Percentiles rank a stretch among this genome's conserved stretches.
Conservation (phyloP, 2,797 vertebrate species). For the Pseudochaenichthys georgianus region DNA sequence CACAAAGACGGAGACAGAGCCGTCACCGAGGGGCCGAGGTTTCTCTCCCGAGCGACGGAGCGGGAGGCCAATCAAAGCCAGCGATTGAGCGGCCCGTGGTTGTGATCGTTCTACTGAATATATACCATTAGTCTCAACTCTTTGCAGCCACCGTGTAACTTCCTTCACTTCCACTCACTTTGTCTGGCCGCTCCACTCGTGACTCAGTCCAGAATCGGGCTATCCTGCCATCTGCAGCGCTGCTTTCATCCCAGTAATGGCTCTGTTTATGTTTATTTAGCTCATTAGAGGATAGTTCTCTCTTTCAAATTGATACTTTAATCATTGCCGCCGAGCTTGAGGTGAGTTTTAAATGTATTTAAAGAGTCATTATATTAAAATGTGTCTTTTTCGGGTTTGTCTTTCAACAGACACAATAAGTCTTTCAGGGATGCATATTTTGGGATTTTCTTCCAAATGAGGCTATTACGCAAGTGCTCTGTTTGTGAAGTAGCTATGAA, state of each 20-base stretch:
- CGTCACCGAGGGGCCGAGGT: slow-evolving; percentile 68
- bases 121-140: slow-evolving; percentile 65
- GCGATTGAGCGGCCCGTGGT: slow-evolving; percentile 58
- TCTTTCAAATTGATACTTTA: slow-evolving; percentile 59
- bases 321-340: slow-evolving; percentile 44
- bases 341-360: slow-evolving; percentile 37
- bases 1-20: slow-evolving; percentile 83
- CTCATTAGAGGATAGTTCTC: slow-evolving; percentile 59
- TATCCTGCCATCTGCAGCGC: slow-evolving; percentile 73
- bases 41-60: slow-evolving; percentile 70
- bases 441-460: slow-evolving; percentile 13
- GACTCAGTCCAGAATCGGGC: slow-evolving; percentile 65
- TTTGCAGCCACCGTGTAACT: slow-evolving; percentile 62
- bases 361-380: slow-evolving; percentile 12
- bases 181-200: slow-evolving; percentile 57
- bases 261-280: slow-evolving; percentile 68
- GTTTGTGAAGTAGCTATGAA: slow-evolving; percentile 21
- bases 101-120: slow-evolving; percentile 71
- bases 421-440: slow-evolving; percentile 11
- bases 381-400: not conserved
- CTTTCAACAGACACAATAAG: slow-evolving; percentile 6
- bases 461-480: slow-evolving; percentile 7
- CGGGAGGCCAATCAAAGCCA: slow-evolving; percentile 72
- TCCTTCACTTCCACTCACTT: slow-evolving; percentile 52
- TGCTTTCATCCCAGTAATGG: slow-evolving; percentile 65